A percentile compares a stretch with the other conserved stretches of the same genome.
Conservation (phyloP, 2,797 vertebrate species). For the Onychomys torridus region DNA sequence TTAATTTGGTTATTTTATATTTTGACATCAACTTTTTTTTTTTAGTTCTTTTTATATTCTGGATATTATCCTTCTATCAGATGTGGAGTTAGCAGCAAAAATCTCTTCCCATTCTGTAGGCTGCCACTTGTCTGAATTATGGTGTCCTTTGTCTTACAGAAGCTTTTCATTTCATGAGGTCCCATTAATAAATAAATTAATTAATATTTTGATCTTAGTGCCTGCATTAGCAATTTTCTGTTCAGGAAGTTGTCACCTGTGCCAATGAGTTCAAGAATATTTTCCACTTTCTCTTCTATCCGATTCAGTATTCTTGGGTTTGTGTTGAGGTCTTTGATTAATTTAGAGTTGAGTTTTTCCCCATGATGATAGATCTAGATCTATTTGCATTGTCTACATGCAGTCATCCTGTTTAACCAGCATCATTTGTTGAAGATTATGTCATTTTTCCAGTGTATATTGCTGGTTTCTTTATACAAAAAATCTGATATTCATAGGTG, state of each 20-base stretch:
- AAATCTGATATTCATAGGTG: not conserved
- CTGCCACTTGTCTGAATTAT: not conserved
- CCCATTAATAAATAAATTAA: not conserved
- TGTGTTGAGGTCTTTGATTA: not conserved
- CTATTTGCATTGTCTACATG: not conserved
- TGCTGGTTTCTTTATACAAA: not conserved
- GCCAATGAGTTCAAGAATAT: not conserved
- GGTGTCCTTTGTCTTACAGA: not conserved
- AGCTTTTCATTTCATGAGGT: not conserved
- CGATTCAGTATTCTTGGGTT: not conserved
- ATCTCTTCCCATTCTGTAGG: not conserved
- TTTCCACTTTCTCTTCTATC: not conserved
- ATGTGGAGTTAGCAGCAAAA: not conserved
- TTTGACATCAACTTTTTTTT: not conserved
- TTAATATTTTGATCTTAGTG: not conserved
- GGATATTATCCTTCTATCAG: not conserved
- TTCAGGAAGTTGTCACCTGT: not conserved
- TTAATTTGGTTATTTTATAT: not conserved
- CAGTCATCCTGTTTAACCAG: not conserved
- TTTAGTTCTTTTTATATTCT: not conserved
- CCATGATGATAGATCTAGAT: not conserved
- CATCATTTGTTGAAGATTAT: not conserved
- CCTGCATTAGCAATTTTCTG: not conserved
- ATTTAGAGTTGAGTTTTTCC: not conserved
- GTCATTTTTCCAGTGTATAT: not conserved